A percentile compares a stretch with the other conserved stretches of the same genome.
phyloP scores from a whole-genome alignment of 2,797 vertebrate genomes.

The Myotis vivesi region DNA sequence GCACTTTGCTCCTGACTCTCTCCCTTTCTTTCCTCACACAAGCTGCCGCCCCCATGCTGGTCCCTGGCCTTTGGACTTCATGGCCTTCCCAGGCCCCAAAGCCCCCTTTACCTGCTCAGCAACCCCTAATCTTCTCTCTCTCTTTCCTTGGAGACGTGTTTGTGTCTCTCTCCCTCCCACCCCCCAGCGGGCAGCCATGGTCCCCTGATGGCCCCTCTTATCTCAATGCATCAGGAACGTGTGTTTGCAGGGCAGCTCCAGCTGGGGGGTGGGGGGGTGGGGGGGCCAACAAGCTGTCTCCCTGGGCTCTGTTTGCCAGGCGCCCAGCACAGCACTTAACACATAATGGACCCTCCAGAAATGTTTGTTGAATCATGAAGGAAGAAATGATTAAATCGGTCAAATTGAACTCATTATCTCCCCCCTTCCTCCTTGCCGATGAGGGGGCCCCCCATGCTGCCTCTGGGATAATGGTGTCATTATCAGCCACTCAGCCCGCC shows the following conservation, averaged over 20 bases:
- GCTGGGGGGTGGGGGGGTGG: neutral
- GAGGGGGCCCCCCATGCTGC: neutral
- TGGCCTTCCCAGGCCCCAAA: rapidly evolving
- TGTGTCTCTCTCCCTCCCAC: neutral
- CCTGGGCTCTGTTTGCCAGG: neutral
- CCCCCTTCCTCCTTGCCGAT: neutral
- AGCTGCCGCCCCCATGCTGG: rapidly evolving
- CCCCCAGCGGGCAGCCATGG: neutral
- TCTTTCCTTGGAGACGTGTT: neutral
- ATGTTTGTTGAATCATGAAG: slow-evolving; percentile 63
- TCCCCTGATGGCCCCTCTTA: neutral
- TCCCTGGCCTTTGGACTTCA: neutral
- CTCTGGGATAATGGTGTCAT: slow-evolving; percentile 37
- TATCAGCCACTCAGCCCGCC: neutral
- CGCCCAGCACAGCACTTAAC: neutral
- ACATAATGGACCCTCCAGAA: slow-evolving; percentile 67
- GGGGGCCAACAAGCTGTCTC: neutral
- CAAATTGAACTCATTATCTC: slow-evolving; percentile 61
- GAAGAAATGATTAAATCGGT: slow-evolving; percentile 69
- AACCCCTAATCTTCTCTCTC: neutral
- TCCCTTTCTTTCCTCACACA: neutral
- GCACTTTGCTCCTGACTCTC: rapidly evolving
- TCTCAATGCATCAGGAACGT: rapidly evolving
- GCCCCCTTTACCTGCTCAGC: neutral
- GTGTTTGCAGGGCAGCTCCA: rapidly evolving